These are phyloP conservation scores for Psammodynastes pulverulentus DNA, from an alignment of 2,113 vertebrate genomes.

Conservation along the genomic window DNA sequence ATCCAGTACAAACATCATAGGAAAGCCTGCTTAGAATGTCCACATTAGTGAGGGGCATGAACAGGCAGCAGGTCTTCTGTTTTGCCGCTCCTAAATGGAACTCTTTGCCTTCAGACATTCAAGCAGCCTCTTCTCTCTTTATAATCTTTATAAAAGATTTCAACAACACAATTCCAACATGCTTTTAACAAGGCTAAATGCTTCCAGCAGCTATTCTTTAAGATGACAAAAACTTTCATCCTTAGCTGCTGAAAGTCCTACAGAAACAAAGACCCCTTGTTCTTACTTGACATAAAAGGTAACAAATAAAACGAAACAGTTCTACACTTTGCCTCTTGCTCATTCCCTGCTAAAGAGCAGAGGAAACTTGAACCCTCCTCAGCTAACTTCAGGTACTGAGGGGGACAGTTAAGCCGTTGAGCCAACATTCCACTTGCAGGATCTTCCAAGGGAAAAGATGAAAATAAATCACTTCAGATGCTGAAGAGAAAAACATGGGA, in stretches of 20 bases:
- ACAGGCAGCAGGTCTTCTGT: background rate
- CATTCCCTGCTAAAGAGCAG: background rate
- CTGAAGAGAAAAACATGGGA: background rate
- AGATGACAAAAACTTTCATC: background rate
- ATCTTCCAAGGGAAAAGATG: background rate
- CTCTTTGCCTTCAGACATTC: background rate
- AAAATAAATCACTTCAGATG: background rate
- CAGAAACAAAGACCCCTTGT: background rate
- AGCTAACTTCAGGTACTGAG: background rate
- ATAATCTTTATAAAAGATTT: background rate
- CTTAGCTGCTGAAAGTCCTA: background rate
- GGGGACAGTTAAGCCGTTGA: background rate
- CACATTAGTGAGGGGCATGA: background rate
- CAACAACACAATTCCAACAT: background rate
- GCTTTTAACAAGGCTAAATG: background rate
- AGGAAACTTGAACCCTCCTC: background rate
- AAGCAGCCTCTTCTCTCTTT: background rate
- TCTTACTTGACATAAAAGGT: background rate
- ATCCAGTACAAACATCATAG: background rate
- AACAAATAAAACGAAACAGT: background rate
- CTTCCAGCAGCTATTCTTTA: background rate
- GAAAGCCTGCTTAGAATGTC: background rate
- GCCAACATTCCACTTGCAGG: background rate
- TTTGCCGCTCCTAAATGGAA: background rate
- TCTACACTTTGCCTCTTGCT: background rate